Conservation (phyloP, 2,888 invertebrate genomes). For the Chaitophorus viminalis region DNA sequence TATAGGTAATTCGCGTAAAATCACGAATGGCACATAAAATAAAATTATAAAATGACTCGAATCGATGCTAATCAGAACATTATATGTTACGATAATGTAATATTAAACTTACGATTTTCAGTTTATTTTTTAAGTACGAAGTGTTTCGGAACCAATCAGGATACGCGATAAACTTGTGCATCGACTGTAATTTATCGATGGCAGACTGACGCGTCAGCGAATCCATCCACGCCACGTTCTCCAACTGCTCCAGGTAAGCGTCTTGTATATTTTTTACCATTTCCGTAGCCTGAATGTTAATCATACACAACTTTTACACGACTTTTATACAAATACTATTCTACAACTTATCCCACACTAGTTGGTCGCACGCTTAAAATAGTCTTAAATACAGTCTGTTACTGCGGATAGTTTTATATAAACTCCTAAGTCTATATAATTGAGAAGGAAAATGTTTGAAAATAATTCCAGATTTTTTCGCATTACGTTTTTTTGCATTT, state of each 20-base stretch:
- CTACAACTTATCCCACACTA: neutral
- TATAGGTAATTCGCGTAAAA: too few relatives aligned
- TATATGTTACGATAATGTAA: too few relatives aligned
- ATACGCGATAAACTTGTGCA: slow-evolving; percentile 83
- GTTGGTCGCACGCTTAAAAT: too few relatives aligned
- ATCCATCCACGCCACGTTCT: slow-evolving; percentile 84
- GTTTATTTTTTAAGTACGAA: slow-evolving; percentile 75
- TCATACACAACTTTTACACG: neutral
- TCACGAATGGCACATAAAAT: too few relatives aligned
- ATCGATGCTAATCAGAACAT: too few relatives aligned
- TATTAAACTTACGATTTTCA: slow-evolving; percentile 62
- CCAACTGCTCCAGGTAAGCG: slow-evolving; percentile 78
- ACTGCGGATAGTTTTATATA: too few relatives aligned
- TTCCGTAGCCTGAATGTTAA: slow-evolving; percentile 72
- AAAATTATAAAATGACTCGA: too few relatives aligned
- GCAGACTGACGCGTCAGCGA: slow-evolving; percentile 76
- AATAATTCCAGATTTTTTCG: too few relatives aligned
- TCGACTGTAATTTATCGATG: slow-evolving; percentile 75
- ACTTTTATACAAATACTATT: neutral
- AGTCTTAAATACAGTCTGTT: too few relatives aligned
- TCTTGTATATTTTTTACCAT: slow-evolving; percentile 81
- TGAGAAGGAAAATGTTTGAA: too few relatives aligned
- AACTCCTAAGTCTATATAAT: too few relatives aligned
- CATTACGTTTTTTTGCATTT: too few relatives aligned
- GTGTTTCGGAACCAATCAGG: slow-evolving; percentile 80